Percentiles rank a stretch among this genome's conserved stretches.
These are phyloP conservation scores for Poeciliopsis retropinna DNA, from an alignment of 2,113 vertebrate genomes.

Conservation along the genomic window DNA sequence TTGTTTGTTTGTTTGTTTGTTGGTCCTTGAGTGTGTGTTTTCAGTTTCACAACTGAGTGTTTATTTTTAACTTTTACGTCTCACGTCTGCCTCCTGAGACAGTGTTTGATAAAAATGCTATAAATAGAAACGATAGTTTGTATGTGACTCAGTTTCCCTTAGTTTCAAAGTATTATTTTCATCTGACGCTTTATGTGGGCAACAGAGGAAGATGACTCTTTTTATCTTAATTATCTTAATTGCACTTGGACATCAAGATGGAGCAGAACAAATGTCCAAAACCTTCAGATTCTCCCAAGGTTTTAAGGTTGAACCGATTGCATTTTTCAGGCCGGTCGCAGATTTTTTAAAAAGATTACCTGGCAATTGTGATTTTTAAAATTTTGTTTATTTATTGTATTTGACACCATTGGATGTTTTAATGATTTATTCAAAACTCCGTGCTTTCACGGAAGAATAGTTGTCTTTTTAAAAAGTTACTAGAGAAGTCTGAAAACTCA, in stretches of 20 bases:
- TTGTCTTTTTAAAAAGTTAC: no score
- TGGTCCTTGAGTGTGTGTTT: background rate
- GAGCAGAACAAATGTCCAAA: background rate
- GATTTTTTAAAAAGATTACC: no score
- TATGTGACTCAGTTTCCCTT: background rate
- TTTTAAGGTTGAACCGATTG: background rate
- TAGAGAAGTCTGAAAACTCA: no score
- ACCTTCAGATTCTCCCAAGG: background rate
- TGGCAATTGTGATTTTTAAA: background rate
- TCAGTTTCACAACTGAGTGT: background rate
- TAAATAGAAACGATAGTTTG: background rate
- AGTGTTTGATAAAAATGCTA: background rate
- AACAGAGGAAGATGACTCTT: constrained; percentile 36
- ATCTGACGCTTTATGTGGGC: constrained; percentile 3
- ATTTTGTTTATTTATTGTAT: background rate
- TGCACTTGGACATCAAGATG: background rate
- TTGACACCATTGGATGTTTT: no score
- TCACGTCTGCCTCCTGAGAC: background rate
- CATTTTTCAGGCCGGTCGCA: no score
- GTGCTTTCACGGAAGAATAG: no score
- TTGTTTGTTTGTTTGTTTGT: no score
- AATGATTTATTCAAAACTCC: no score
- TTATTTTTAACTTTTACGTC: background rate
- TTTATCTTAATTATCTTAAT: constrained; percentile 16
- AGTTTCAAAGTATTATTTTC: background rate